Conservation (phyloP, 2,113 vertebrate species). For the Centrocercus urophasianus region DNA sequence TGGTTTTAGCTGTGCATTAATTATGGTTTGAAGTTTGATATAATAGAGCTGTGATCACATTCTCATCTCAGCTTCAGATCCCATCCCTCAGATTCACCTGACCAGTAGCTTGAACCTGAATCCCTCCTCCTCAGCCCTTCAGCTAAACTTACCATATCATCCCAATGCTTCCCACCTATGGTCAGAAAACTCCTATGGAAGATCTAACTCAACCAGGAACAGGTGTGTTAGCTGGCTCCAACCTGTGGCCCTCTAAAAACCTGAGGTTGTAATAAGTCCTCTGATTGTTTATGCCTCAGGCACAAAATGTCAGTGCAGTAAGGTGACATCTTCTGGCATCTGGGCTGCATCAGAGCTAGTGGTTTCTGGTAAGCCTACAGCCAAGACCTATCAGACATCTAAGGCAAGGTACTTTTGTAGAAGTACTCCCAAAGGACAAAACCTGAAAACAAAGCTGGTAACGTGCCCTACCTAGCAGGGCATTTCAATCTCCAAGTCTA, state of each 20-base stretch:
- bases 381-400: not conserved
- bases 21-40: not conserved
- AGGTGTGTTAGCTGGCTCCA: rapidly evolving
- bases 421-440: not conserved
- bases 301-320: not conserved
- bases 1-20: not conserved
- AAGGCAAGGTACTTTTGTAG: no score
- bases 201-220: not conserved
- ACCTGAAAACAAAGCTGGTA: not conserved
- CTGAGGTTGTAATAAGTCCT: not conserved
- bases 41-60: rapidly evolving
- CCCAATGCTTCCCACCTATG: not conserved
- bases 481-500: not conserved
- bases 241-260: not conserved
- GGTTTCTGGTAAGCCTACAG: not conserved
- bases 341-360: not conserved
- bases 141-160: not conserved
- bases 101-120: not conserved
- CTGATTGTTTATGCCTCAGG: not conserved
- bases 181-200: not conserved
- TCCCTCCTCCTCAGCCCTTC: not conserved
- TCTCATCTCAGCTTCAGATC: not conserved
- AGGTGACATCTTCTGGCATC: not conserved
- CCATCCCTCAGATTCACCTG: rapidly evolving
- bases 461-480: not conserved